Base-by-base conservation (phyloP, 2,888 invertebrate species). In the Malthinus flaveolus region DNA sequence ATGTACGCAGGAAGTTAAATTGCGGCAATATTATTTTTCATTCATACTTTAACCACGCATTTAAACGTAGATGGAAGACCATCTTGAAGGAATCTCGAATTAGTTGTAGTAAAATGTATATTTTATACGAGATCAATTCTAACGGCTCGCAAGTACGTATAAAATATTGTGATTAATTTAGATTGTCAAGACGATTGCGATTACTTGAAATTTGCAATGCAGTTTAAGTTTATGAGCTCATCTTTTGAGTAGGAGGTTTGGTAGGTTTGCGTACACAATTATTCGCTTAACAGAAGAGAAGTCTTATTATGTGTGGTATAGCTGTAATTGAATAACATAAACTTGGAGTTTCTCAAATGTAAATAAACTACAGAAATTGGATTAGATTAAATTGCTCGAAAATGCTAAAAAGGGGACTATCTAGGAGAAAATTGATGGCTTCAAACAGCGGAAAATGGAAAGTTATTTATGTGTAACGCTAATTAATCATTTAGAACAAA, bases 111-210 rank as follows among this genome's bases (percentile, higher is more conserved):
- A 15, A 42, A 23, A 42, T 13, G 39, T 42, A 42, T 42, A 42
- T 42, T 42, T 42, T 42, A 42, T 42, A 23, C 15, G 13, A 42
- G 39, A 42, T 42, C 39, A 42, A 13, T 42, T 62, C 62, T 62
- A 62, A 62, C 62, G 62, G 62, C 62, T 61, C 50, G 59, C 56
- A 23, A 23, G 23, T 5, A 57, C 52, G 52, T 56, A 63, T 66
- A 66, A 66, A 65, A 60, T 61, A 64, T 62, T 64, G 66, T 64
- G 66, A 64, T 66, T 66, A 64, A 64, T 64, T 66, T 66, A 66
- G 66, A 66, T 64, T 39, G 55, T 56, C 56, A 53, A 36, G 37
- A 61, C 61, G 66, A 66, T 66, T 64, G 58, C 61, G 66, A 66
- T 66, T 64, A 56, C 58, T 61, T 53, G 62, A 66, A 65, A 66